Conservation (phyloP, 1,140 invertebrate species). For the Neelides sp. region DNA sequence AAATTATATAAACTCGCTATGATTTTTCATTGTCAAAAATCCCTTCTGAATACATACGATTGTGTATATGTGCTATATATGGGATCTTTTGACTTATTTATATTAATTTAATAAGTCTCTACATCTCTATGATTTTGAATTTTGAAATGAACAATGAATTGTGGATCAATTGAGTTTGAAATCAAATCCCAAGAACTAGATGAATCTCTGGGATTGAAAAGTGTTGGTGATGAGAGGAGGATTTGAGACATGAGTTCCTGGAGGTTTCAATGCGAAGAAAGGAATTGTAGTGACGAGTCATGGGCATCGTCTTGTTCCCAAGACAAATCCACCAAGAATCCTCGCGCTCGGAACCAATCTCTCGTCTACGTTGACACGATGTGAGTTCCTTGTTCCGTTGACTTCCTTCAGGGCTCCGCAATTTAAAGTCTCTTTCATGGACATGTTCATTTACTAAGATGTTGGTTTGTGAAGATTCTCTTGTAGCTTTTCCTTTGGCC, state of each 20-base stretch:
- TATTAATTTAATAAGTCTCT: too few relatives aligned
- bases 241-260: conserved; percentile 1
- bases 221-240: not conserved
- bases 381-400: too few relatives aligned
- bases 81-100: too few relatives aligned
- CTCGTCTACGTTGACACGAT: conserved; percentile 24
- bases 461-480: not conserved
- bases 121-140: too few relatives aligned
- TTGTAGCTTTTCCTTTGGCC: not conserved
- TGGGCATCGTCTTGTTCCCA: not conserved
- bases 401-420: too few relatives aligned
- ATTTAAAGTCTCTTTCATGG: not conserved
- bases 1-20: too few relatives aligned
- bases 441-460: not conserved
- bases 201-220: not conserved
- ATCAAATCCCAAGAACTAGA: not conserved
- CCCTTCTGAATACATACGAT: too few relatives aligned
- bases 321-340: not conserved
- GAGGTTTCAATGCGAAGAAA: not conserved
- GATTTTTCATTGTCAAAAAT: too few relatives aligned
- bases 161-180: not conserved
- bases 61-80: too few relatives aligned
- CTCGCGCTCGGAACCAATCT: conserved; percentile 18
- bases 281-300: not conserved
- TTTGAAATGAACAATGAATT: too few relatives aligned